phyloP scores from a whole-genome alignment of 2,113 vertebrate genomes.

The Coptodon rendalli region DNA sequence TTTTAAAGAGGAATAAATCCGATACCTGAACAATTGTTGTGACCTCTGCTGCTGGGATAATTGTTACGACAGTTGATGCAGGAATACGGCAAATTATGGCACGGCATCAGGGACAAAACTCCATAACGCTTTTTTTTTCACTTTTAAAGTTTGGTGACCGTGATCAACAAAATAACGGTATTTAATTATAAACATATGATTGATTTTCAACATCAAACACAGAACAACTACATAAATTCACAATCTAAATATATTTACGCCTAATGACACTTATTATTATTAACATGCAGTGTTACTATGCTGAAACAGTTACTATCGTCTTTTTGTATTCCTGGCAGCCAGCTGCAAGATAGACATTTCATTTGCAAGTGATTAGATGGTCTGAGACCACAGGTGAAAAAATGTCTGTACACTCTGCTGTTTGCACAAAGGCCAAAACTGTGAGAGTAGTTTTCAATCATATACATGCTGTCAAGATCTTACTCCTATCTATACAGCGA shows the following conservation, averaged over 20 bases:
- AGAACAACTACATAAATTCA: neutral
- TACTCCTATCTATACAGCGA: neutral
- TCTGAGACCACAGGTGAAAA: neutral
- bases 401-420: neutral
- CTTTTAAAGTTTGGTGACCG: rapidly evolving
- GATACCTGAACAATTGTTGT: slow-evolving; percentile 49
- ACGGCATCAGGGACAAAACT: neutral
- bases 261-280: neutral
- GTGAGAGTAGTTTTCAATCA: neutral
- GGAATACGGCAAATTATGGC: slow-evolving; percentile 27
- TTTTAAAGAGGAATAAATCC: neutral
- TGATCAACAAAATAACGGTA: neutral
- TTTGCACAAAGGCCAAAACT: neutral
- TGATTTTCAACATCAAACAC: neutral
- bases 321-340: neutral
- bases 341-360: neutral
- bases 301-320: neutral
- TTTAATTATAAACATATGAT: neutral
- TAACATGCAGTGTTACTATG: neutral
- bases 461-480: neutral
- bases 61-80: neutral
- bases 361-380: neutral
- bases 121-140: neutral
- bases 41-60: slow-evolving; percentile 50
- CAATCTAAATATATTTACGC: rapidly evolving